phyloP scores from a whole-genome alignment of 1,140 invertebrate species.

The Agrilus planipennis region DNA sequence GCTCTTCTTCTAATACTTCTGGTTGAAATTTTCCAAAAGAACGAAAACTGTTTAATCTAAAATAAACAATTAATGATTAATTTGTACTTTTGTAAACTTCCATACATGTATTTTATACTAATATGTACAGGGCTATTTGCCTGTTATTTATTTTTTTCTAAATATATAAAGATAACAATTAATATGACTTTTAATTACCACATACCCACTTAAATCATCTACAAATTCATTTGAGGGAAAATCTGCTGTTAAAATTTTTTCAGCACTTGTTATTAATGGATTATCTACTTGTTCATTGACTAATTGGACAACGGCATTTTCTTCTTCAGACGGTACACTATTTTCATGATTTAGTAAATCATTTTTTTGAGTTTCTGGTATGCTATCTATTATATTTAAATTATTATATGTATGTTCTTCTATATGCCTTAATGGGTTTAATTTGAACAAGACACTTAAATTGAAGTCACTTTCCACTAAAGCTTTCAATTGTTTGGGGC shows the following conservation, averaged over 20 bases:
- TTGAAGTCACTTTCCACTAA: conserved; percentile 43
- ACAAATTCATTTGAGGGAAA: neutral
- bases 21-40: conserved; percentile 14
- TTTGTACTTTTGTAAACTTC: no score
- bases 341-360: neutral
- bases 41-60: no score
- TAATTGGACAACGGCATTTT: neutral
- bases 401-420: conserved; percentile 31
- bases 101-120: neutral
- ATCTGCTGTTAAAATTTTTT: neutral
- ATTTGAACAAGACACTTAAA: conserved; percentile 43
- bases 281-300: neutral
- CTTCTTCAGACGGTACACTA: neutral
- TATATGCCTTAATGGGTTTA: conserved; percentile 31
- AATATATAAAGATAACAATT: neutral
- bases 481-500: conserved; percentile 47
- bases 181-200: neutral
- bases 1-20: conserved; percentile 20
- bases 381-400: conserved; percentile 15
- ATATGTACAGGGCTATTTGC: neutral
- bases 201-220: neutral
- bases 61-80: neutral
- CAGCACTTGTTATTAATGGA: neutral
- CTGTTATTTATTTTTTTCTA: neutral
- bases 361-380: neutral